A percentile compares a stretch with the other conserved stretches of the same genome.
phyloP scores from a whole-genome alignment of 2,113 vertebrate species.

The Carassius auratus region DNA sequence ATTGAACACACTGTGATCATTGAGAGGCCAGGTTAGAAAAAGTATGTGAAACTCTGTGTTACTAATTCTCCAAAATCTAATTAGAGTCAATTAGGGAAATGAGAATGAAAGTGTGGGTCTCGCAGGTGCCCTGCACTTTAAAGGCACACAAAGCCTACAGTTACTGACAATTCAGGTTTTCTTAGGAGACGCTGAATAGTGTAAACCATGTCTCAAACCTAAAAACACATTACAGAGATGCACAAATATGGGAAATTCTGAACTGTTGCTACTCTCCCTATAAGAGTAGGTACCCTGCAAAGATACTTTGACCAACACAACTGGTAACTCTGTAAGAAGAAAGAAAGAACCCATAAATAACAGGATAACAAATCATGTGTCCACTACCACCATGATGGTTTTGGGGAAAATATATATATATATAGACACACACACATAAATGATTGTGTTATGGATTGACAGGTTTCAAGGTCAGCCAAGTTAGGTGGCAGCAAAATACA shows the following conservation, averaged over 20 bases:
- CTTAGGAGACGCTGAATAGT: not conserved
- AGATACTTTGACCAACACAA: not conserved
- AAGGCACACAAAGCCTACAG: not conserved
- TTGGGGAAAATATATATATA: not conserved
- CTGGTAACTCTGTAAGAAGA: not conserved
- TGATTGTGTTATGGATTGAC: not conserved
- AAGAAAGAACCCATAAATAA: not conserved
- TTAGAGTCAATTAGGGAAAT: not conserved
- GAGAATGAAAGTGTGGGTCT: not conserved
- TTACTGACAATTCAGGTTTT: not conserved
- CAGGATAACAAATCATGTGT: not conserved
- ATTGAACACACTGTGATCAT: not conserved
- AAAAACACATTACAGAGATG: not conserved
- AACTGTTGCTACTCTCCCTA: not conserved
- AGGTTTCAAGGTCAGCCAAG: slow-evolving; percentile 9
- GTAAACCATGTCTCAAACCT: not conserved
- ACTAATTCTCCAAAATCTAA: not conserved
- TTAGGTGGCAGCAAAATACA: not conserved
- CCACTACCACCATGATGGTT: not conserved
- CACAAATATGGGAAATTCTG: not conserved
- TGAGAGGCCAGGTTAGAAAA: not conserved
- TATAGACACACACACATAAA: too few species aligned
- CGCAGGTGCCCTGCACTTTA: not conserved
- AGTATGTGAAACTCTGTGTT: not conserved
- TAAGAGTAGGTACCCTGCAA: not conserved